Evolutionary conservation across 2,888 invertebrate genomes (phyloP).

Genomic region (Drosophila niveifrons): DNA sequence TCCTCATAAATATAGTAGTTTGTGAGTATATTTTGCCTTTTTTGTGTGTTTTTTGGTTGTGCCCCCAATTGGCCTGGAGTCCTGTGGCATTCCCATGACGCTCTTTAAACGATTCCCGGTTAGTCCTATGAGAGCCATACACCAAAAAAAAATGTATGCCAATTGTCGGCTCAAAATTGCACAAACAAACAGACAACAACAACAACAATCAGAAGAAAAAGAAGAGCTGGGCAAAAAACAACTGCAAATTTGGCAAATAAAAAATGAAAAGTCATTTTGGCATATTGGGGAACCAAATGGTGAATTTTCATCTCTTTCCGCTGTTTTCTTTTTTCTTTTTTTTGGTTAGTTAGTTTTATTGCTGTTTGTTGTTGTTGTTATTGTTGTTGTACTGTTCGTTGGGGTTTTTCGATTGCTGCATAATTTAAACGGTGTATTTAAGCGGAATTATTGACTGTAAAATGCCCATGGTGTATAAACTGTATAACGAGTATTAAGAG

Average conservation of each 20-base stretch:
- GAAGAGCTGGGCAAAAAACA: slow-evolving; percentile 14
- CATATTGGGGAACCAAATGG: slow-evolving; percentile 34
- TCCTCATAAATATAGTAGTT: slow-evolving; percentile 31
- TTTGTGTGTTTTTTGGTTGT: not conserved
- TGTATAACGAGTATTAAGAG: slow-evolving; percentile 3
- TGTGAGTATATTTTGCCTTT: slow-evolving; percentile 2
- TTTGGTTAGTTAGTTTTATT: slow-evolving; percentile 53
- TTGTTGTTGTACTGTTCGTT: slow-evolving; percentile 11
- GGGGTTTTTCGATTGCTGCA: slow-evolving; percentile 54
- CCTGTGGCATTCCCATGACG: slow-evolving; percentile 67
- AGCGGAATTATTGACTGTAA: slow-evolving; percentile 77
- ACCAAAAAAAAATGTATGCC: slow-evolving; percentile 43
- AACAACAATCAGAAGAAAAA: slow-evolving; percentile 5
- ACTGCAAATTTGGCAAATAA: slow-evolving; percentile 44
- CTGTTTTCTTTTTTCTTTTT: slow-evolving; percentile 23
- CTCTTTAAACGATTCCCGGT: slow-evolving; percentile 70
- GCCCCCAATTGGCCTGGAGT: slow-evolving; percentile 47
- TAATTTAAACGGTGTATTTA: slow-evolving; percentile 76
- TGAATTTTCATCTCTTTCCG: slow-evolving; percentile 40
- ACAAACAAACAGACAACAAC: slow-evolving; percentile 19
- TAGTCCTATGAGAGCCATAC: slow-evolving; percentile 50
- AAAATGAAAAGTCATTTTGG: slow-evolving; percentile 66
- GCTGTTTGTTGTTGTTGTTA: slow-evolving; percentile 6
- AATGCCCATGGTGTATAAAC: slow-evolving; percentile 36
- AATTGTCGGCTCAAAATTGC: slow-evolving; percentile 51